Evolutionary conservation across 2,888 invertebrate species (phyloP).

Genomic region (Danaus chrysippus): DNA sequence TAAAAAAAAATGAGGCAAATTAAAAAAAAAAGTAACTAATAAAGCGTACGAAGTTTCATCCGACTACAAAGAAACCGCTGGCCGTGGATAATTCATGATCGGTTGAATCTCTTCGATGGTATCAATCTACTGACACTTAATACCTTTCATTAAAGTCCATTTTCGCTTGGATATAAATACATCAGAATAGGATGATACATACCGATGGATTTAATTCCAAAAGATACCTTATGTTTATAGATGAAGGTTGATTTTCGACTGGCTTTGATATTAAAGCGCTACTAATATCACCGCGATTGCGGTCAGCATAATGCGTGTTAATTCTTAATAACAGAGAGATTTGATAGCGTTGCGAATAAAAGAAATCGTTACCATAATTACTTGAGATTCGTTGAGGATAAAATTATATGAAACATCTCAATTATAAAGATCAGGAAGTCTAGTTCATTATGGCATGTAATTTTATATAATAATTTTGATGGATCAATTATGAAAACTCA

Average conservation of each 20-base stretch:
- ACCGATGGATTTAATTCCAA: not conserved
- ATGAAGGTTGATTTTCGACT: not conserved
- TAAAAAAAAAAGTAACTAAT: slow-evolving; percentile 33
- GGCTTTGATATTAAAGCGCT: not conserved
- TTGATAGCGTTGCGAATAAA: slow-evolving; percentile 5
- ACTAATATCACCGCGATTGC: slow-evolving; percentile 7
- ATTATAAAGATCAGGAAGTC: no score
- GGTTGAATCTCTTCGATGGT: slow-evolving; percentile 21
- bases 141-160: not conserved
- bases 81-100: slow-evolving; percentile 36
- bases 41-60: slow-evolving; percentile 26
- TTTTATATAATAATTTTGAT: no score
- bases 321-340: slow-evolving; percentile 32
- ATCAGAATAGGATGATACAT: not conserved
- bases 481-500: no score
- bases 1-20: slow-evolving; percentile 23
- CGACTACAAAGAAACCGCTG: slow-evolving; percentile 20
- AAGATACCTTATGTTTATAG: not conserved
- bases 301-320: slow-evolving; percentile 33
- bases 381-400: no score
- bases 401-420: no score
- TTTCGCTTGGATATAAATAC: not conserved
- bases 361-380: no score
- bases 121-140: not conserved
- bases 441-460: no score